Conservation (phyloP, 2,113 vertebrate species). For the Micronycteris hirsuta region DNA sequence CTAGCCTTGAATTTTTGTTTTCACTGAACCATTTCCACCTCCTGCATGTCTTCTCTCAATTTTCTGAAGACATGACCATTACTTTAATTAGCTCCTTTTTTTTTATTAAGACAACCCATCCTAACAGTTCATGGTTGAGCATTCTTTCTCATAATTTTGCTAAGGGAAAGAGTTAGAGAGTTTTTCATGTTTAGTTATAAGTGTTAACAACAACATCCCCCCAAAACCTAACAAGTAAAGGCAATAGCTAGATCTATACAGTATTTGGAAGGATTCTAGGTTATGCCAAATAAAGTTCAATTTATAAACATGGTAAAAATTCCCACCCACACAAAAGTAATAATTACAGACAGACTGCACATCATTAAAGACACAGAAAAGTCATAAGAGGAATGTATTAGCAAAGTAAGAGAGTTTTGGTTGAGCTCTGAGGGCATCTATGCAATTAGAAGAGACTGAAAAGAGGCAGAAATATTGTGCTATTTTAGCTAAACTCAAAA, state of each 20-base stretch:
- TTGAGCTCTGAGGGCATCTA: not conserved
- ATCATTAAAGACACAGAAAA: not conserved
- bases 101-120: not conserved
- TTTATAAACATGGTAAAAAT: not conserved
- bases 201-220: not conserved
- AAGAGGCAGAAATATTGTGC: not conserved
- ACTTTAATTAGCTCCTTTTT: slow-evolving; percentile 26
- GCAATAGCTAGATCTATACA: not conserved
- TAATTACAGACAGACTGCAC: not conserved
- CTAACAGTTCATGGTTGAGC: not conserved
- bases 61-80: not conserved
- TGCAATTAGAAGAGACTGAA: not conserved
- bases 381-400: not conserved
- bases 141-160: not conserved
- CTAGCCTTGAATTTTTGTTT: not conserved
- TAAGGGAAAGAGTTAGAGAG: slow-evolving; percentile 25
- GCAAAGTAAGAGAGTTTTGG: not conserved
- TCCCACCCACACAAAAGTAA: not conserved
- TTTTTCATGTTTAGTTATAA: not conserved
- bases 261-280: not conserved
- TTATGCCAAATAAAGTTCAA: not conserved
- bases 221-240: not conserved
- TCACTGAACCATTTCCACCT: slow-evolving; percentile 3
- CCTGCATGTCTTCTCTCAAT: not conserved
- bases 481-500: not conserved